A percentile compares a stretch with the other conserved stretches of the same genome.
Conservation (phyloP, 2,797 vertebrate species). For the Macroramphosus scolopax region DNA sequence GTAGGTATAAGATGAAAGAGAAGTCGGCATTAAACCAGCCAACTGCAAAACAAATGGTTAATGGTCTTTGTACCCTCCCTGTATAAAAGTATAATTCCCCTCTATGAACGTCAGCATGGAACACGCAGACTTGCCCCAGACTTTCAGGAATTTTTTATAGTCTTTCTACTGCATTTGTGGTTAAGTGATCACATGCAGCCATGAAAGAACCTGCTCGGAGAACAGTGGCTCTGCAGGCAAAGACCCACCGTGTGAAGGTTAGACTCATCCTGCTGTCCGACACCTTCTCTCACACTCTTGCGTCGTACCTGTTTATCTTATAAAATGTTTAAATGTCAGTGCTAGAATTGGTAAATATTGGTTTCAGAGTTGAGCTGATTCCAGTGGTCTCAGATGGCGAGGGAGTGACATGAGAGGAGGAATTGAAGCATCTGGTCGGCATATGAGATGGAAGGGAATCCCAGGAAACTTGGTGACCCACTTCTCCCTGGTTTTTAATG, state of each 20-base stretch:
- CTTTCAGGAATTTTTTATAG: conserved; percentile 29
- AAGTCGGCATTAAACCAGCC: neutral
- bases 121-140: conserved; percentile 16
- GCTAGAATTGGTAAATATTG: conserved; percentile 4
- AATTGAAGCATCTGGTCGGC: conserved; percentile 69
- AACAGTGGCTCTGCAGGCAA: too few species aligned
- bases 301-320: too few species aligned
- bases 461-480: conserved; percentile 72
- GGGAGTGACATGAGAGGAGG: conserved; percentile 43
- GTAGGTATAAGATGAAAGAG: neutral
- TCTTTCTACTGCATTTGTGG: neutral
- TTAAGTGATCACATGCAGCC: conserved; percentile 20
- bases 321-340: neutral
- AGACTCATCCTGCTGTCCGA: too few species aligned
- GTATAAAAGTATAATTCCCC: too few species aligned
- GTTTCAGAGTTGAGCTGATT: conserved; percentile 27
- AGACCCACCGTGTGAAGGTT: too few species aligned
- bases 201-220: conserved; percentile 16
- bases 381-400: conserved; percentile 42
- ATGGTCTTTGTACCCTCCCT: neutral
- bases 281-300: too few species aligned
- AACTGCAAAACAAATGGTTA: neutral
- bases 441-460: conserved; percentile 75
- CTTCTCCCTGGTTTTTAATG: conserved; percentile 68
- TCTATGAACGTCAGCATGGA: conserved; percentile 5